Base-by-base conservation (phyloP, 2,888 invertebrate species). In the Heliconius aoede region DNA sequence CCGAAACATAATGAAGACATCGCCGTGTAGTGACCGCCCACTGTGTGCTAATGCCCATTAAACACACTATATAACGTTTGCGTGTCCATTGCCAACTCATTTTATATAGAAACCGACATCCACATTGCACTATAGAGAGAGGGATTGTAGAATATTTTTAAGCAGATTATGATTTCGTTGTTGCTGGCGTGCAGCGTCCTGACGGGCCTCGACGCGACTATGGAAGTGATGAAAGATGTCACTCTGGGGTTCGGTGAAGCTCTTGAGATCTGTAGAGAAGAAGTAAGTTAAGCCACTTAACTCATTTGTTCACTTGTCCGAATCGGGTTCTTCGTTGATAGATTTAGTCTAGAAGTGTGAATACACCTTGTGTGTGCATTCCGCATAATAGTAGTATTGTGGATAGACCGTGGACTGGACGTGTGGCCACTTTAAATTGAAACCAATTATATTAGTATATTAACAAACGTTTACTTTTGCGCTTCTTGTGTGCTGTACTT, bases 231-330 rank as follows among this genome's bases (percentile, higher is more conserved):
- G 91, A 93, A 92, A 80, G 93, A 94, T 73, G 90, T 94, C 80
- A 94, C 94, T 0, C 86, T 94, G 3, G 94, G 94, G 13, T 94
- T 94, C 79, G 94, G 94, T 3, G 87, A 93, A 82, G 94, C 94
- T 67, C 85, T 94, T 11, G 85, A 93, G 30, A 86, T 87, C 76
- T 94, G 94, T 83, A 85, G 94, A 28, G 89, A 89, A 75, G 90
- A 92, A 86, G 94, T 94, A 78, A 82, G 84, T 71, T 58, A 2
- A 13, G 21, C 1, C 15, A 51, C 1, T 64, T 1, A 3, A 30
- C 7, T 32, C 3, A 18, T 46, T 46, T 3, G 7, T 21, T 7
- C 2, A 21, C 8, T 46, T 46, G 46, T 21, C 8, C 18, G 18
- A 21, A 46, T 18, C 5, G n/a, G n/a, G n/a, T n/a, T n/a, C n/a